Evolutionary conservation across 2,113 vertebrate species (phyloP).

Genomic region (Rhineura floridana): DNA sequence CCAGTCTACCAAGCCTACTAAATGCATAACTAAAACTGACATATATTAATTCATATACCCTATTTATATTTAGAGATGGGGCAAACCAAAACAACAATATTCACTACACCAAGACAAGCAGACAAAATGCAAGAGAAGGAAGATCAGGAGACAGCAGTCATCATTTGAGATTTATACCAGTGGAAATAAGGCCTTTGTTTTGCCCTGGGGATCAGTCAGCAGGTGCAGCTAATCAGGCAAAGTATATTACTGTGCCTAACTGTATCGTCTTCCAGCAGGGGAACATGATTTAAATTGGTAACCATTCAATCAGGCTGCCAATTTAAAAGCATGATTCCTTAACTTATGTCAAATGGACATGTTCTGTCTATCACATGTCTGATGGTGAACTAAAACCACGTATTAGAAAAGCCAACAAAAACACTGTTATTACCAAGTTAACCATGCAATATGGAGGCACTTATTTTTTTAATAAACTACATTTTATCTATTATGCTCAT

Average conservation of each 20-base stretch:
- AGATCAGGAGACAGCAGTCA: background rate
- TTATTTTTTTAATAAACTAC: background rate
- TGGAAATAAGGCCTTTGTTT: background rate
- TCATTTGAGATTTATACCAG: background rate
- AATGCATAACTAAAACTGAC: background rate
- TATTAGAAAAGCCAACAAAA: background rate
- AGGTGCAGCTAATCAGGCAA: background rate
- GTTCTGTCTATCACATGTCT: background rate
- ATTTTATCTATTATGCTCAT: background rate
- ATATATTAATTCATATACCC: no score
- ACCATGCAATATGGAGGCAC: background rate
- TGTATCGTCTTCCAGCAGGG: background rate
- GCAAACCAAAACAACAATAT: slow-evolving; percentile 36
- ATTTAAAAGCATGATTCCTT: slow-evolving; percentile 6
- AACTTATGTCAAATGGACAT: accelerated
- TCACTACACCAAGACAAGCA: background rate
- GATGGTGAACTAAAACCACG: background rate
- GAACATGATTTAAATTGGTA: background rate
- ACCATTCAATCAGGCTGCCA: background rate
- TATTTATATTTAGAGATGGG: background rate
- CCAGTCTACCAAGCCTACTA: background rate
- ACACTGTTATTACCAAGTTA: background rate
- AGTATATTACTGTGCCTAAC: background rate
- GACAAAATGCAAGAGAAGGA: slow-evolving; percentile 15
- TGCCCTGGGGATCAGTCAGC: slow-evolving; percentile 17